These are phyloP conservation scores for Menidia beryllina DNA, from an alignment of 2,113 vertebrate species.

Conservation along the genomic window DNA sequence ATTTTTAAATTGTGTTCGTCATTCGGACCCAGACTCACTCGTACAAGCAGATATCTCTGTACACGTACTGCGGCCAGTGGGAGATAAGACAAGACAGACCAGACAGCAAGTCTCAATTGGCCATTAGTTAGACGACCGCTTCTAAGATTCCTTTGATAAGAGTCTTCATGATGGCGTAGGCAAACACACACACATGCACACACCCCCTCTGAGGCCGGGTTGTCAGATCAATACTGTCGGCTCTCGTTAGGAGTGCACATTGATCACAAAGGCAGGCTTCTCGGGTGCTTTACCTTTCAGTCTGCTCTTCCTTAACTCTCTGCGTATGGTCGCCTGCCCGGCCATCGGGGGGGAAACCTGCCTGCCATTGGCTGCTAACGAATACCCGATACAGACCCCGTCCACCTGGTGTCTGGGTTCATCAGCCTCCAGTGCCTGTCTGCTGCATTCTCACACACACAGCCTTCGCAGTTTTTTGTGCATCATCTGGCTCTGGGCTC, in stretches of 20 bases:
- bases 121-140: conserved; percentile 63
- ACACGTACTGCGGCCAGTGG: conserved; percentile 13
- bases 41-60: conserved; percentile 27
- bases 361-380: conserved; percentile 39
- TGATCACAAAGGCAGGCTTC: conserved; percentile 50
- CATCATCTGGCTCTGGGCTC: conserved; percentile 13
- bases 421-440: conserved; percentile 34
- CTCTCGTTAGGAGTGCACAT: conserved; percentile 62
- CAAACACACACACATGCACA: conserved; percentile 26
- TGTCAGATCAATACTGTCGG: conserved; percentile 72
- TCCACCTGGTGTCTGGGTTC: conserved; percentile 37
- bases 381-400: conserved; percentile 41
- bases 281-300: conserved; percentile 42
- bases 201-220: conserved; percentile 28
- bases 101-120: conserved; percentile 57
- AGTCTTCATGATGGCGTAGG: conserved; percentile 51
- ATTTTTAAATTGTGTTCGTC: background rate
- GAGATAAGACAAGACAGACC: conserved; percentile 60
- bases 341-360: conserved; percentile 23
- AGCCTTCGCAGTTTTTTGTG: background rate
- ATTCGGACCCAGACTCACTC: conserved; percentile 4
- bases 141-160: conserved; percentile 67
- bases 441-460: conserved; percentile 13
- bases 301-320: conserved; percentile 10
- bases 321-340: background rate